Evolutionary conservation across 2,113 vertebrate genomes (phyloP).

Genomic region (Anhinga anhinga): DNA sequence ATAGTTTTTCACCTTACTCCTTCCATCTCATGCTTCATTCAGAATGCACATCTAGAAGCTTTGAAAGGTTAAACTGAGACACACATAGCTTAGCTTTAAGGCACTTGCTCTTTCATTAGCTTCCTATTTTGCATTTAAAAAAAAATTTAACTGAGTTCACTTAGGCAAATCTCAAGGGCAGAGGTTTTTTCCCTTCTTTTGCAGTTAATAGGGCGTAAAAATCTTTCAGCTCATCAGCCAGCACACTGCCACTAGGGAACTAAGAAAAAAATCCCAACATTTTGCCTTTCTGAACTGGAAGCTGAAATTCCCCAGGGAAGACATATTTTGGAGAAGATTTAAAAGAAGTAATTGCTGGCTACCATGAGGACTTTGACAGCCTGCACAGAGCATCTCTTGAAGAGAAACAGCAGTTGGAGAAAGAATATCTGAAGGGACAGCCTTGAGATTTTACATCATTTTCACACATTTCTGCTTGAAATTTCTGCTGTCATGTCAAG

Average conservation of each 20-base stretch:
- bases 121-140: background rate
- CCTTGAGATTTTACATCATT: background rate
- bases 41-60: background rate
- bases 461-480: background rate
- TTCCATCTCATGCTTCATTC: background rate
- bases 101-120: background rate
- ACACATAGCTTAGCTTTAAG: background rate
- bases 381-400: background rate
- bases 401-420: background rate
- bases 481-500: slow-evolving; percentile 29
- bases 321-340: slow-evolving; percentile 8
- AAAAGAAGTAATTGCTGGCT: slow-evolving; percentile 14
- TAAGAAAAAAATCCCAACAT: background rate
- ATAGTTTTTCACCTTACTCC: background rate
- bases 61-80: slow-evolving; percentile 15
- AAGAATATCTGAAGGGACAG: background rate
- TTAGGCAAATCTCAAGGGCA: slow-evolving; percentile 17
- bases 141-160: background rate
- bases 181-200: background rate
- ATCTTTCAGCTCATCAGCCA: slow-evolving; percentile 2
- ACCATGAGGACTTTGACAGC: background rate
- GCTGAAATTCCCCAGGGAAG: background rate
- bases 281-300: slow-evolving; percentile 12
- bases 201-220: slow-evolving; percentile 5
- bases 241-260: background rate